These are phyloP conservation scores for Contarinia nasturtii DNA, from an alignment of 1,140 invertebrate genomes.

Conservation along the genomic window DNA sequence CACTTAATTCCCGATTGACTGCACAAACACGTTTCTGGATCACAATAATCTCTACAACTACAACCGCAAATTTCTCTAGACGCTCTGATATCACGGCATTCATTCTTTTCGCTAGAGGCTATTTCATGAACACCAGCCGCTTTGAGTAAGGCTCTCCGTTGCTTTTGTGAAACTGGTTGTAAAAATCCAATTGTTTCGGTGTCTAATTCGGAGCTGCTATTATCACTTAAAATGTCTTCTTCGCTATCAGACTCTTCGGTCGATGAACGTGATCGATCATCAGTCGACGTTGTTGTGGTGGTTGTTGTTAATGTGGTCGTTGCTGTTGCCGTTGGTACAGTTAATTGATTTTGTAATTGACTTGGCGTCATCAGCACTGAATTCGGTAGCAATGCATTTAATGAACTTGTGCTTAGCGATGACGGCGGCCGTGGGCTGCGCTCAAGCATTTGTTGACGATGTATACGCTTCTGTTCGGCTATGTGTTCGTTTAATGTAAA, in stretches of 20 bases:
- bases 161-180: constrained; percentile 81
- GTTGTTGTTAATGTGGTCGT: too few species aligned
- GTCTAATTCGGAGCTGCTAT: constrained; percentile 68
- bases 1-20: constrained; percentile 90
- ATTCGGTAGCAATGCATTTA: too few species aligned
- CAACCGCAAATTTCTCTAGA: constrained; percentile 92
- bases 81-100: constrained; percentile 77
- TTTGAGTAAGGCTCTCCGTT: constrained; percentile 66
- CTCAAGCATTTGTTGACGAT: constrained; percentile 63
- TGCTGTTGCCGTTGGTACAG: constrained; percentile 5
- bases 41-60: constrained; percentile 83
- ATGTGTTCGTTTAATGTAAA: constrained; percentile 61
- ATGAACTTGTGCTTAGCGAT: not conserved
- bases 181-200: constrained; percentile 85
- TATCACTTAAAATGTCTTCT: constrained; percentile 55
- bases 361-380: too few species aligned
- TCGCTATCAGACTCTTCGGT: constrained; percentile 62
- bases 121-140: constrained; percentile 85
- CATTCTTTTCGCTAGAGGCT: constrained; percentile 83
- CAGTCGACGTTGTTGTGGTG: constrained; percentile 1
- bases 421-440: constrained; percentile 25
- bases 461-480: constrained; percentile 64
- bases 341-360: too few species aligned
- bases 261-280: constrained; percentile 25
- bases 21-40: constrained; percentile 88